These are phyloP conservation scores for Galagoides demidoff DNA, from an alignment of 2,797 vertebrate species.

Conservation along the genomic window DNA sequence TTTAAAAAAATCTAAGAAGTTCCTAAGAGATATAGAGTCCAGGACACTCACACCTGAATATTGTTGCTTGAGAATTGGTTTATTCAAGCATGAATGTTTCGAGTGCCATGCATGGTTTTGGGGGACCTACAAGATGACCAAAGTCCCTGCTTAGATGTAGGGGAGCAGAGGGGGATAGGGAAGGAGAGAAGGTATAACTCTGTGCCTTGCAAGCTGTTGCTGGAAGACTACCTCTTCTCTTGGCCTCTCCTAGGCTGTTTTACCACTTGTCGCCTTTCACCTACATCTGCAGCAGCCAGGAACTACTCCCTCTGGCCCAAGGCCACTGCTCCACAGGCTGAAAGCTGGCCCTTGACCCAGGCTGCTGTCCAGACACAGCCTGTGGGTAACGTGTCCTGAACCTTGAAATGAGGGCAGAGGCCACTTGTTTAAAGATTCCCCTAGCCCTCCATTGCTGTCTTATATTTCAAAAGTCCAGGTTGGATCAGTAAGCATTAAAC, in stretches of 20 bases:
- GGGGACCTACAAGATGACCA: background rate
- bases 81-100: background rate
- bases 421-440: background rate
- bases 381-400: background rate
- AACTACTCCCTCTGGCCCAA: background rate
- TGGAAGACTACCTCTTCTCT: background rate
- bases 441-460: background rate
- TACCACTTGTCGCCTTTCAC: slow-evolving; percentile 63
- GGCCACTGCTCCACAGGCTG: background rate
- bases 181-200: background rate
- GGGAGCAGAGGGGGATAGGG: background rate
- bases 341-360: slow-evolving; percentile 62
- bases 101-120: background rate
- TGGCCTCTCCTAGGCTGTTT: background rate
- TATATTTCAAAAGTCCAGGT: background rate
- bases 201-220: slow-evolving; percentile 60
- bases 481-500: background rate
- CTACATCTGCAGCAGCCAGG: background rate
- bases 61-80: background rate
- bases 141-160: background rate
- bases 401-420: slow-evolving; percentile 27
- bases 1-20: background rate
- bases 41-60: background rate
- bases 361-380: background rate
- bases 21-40: background rate